phyloP scores from a whole-genome alignment of 1,140 invertebrate genomes.

The Saccostrea glomerata region DNA sequence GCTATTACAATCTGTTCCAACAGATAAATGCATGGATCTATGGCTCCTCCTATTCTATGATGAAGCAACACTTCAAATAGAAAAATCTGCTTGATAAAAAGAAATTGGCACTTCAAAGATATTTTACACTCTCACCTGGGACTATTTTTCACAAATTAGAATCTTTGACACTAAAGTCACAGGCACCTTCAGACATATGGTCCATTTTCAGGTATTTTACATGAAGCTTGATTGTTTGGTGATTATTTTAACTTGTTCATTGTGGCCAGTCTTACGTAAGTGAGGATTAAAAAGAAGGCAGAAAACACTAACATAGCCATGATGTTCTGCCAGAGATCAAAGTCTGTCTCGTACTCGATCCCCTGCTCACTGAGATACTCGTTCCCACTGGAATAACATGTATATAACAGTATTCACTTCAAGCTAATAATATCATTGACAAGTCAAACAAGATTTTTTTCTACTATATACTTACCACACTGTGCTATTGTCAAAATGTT shows the following conservation, averaged over 20 bases:
- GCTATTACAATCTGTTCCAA: no score
- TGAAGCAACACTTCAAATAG: no score
- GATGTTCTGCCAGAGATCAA: constrained; percentile 75
- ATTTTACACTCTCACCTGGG: no score
- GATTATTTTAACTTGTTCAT: constrained; percentile 67
- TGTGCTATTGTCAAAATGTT: constrained; percentile 62
- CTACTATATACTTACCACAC: constrained; percentile 47
- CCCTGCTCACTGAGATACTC: constrained; percentile 57
- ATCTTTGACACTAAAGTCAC: no score
- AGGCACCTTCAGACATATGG: no score
- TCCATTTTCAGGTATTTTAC: no score
- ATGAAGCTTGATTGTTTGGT: no score
- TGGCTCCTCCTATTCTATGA: no score
- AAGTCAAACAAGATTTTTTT: background rate
- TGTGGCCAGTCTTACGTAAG: constrained; percentile 70
- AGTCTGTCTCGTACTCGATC: constrained; percentile 65
- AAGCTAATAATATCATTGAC: background rate
- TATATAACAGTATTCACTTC: background rate
- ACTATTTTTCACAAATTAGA: no score
- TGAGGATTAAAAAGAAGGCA: constrained; percentile 65
- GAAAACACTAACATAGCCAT: constrained; percentile 68
- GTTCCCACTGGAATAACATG: background rate
- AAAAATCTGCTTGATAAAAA: no score
- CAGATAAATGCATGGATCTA: no score
- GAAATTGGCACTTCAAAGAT: no score